phyloP scores from a whole-genome alignment of 2,888 invertebrate species.

The Rosalia funebris region DNA sequence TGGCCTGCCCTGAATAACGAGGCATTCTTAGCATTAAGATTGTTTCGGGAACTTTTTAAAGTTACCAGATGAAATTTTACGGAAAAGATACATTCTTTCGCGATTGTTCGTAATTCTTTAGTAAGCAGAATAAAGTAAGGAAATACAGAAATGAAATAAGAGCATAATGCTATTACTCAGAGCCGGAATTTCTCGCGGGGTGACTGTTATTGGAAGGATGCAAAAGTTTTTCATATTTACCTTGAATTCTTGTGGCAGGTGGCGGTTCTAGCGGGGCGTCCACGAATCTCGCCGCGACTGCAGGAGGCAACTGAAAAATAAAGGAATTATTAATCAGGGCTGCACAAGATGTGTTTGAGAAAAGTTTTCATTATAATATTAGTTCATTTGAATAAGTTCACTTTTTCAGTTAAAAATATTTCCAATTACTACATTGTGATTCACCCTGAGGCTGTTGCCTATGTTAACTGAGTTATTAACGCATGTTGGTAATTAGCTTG shows the following conservation, averaged over 20 bases:
- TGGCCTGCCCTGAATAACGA: conserved; percentile 45
- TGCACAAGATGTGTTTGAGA: conserved; percentile 3
- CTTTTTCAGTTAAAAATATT: no score
- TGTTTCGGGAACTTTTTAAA: conserved; percentile 55
- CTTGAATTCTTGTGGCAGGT: conserved; percentile 57
- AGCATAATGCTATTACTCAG: conserved; percentile 39
- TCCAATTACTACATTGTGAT: no score
- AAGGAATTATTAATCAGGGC: conserved; percentile 10
- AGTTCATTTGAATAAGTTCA: not conserved
- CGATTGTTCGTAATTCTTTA: conserved; percentile 53
- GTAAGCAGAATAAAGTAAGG: conserved; percentile 36
- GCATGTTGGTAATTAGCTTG: no score
- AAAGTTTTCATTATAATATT: not conserved
- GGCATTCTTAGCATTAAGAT: conserved; percentile 59
- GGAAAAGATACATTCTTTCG: conserved; percentile 56
- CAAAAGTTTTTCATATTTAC: conserved; percentile 46
- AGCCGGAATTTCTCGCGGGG: conserved; percentile 17
- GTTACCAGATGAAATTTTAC: conserved; percentile 57
- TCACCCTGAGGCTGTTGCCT: no score
- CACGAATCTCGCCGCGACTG: conserved; percentile 48
- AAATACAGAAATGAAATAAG: conserved; percentile 53
- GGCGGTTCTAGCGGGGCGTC: conserved; percentile 53
- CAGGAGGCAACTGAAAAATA: conserved; percentile 55
- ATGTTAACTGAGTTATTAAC: no score
- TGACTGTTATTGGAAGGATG: conserved; percentile 26